Base-by-base conservation (phyloP, 2,888 invertebrate genomes). In the Rhagium mordax region DNA sequence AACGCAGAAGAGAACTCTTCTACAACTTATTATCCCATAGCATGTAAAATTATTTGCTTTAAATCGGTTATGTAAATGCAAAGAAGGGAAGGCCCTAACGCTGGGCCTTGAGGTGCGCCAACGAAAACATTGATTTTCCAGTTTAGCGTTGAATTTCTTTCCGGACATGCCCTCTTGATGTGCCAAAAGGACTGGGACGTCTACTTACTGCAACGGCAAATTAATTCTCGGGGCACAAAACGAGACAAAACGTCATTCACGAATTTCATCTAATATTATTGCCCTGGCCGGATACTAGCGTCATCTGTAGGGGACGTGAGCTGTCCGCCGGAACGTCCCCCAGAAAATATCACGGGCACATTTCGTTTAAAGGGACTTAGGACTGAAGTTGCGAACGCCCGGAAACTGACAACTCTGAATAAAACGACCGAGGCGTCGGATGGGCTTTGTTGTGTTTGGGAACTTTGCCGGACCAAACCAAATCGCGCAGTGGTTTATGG, bases 231-330 rank as follows among this genome's bases (percentile, higher is more conserved):
- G 24, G 1, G 15, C 16, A 15, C 16, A 15, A 15, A 49, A 6
- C 6, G 10, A 51, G 3, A 29, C 10, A 57, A 57, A 57, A 15
- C 33, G 41, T 60, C 60, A 60, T 60, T 18, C 13, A 16, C 60
- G 16, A 29, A 18, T 60, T 60, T 60, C 33, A 18, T 21, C 27
- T 59, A 59, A 27, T 27, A 29, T 59, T n/a, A 29, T 59, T n/a
- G 15, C 7, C 21, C 10, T 59, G 15, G 18, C 18, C 16, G 33
- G 16, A 18, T 1, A 18, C 15, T 3, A 16, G 18, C 27, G 33
- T 10, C 60, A 60, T 27, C 29, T 60, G 60, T 10, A 27, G 16
- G 18, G 16, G 60, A 60, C 60, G 16, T 16, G 18, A 51, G 16
- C 15, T 51, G 51, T 51, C 51, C 16, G 18, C 6, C 16, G 15